These are phyloP conservation scores for Labroides dimidiatus DNA, from an alignment of 2,797 vertebrate genomes.

Conservation along the genomic window DNA sequence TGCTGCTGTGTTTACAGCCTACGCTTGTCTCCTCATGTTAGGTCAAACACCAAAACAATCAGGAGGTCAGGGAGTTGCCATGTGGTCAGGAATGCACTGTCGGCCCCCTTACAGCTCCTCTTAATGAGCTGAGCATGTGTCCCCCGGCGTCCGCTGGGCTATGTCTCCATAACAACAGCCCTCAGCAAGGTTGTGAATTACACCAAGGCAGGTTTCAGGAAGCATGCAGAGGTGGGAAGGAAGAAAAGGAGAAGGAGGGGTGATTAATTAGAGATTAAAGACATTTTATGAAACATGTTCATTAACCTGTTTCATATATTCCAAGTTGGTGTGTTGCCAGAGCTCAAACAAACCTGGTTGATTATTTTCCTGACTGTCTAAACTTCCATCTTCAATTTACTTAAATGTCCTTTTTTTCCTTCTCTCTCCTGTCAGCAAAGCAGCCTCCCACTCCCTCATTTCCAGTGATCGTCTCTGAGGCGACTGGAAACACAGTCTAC, in stretches of 20 bases:
- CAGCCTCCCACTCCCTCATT: constrained; percentile 74
- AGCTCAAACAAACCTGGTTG: background rate
- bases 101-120: constrained; percentile 47
- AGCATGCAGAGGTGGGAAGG: constrained; percentile 24
- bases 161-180: constrained; percentile 45
- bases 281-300: constrained; percentile 19
- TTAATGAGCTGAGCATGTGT: constrained; percentile 74
- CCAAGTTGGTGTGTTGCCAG: too few species aligned
- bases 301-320: constrained; percentile 3
- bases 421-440: constrained; percentile 44
- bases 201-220: constrained; percentile 30
- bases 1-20: constrained; percentile 28
- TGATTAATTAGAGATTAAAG: constrained; percentile 28
- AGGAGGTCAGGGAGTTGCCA: constrained; percentile 54
- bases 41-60: constrained; percentile 54
- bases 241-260: constrained; percentile 3
- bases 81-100: constrained; percentile 65
- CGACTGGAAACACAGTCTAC: constrained; percentile 77
- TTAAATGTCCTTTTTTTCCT: background rate
- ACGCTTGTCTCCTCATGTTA: constrained; percentile 52
- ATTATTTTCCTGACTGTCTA: background rate
- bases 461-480: constrained; percentile 82
- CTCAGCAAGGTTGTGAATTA: constrained; percentile 44
- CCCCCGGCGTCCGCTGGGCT: constrained; percentile 40
- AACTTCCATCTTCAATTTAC: background rate